phyloP scores from a whole-genome alignment of 2,888 invertebrate genomes.

The Dyspetes luteomarginatus region DNA sequence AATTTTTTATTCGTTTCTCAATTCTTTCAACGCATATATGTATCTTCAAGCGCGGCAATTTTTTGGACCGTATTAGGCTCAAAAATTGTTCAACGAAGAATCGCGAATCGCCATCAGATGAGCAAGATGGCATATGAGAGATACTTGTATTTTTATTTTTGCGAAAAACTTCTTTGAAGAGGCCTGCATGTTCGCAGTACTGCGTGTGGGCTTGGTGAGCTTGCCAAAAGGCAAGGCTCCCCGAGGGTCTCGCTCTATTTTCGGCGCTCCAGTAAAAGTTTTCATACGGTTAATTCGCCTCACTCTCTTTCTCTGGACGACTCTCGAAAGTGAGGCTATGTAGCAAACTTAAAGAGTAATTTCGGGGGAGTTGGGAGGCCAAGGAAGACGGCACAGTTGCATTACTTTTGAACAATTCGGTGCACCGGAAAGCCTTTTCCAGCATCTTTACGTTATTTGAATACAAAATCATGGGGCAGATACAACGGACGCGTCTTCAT shows the following conservation, averaged over 20 bases:
- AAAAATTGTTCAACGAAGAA: neutral
- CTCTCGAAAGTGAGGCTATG: neutral
- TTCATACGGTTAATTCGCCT: conserved; percentile 39
- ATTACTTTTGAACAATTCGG: too few species aligned
- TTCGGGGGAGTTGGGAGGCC: too few species aligned
- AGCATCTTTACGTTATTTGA: too few species aligned
- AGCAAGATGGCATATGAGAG: too few species aligned
- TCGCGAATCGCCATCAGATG: conserved; percentile 3
- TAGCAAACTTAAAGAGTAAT: neutral
- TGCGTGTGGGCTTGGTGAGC: conserved; percentile 55
- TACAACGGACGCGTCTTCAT: too few species aligned
- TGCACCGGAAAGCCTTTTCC: too few species aligned
- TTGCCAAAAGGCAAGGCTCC: conserved; percentile 53
- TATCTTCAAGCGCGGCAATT: too few species aligned
- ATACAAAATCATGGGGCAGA: too few species aligned
- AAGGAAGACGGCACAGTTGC: too few species aligned
- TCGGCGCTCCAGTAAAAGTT: conserved; percentile 61
- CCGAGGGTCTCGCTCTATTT: conserved; percentile 64
- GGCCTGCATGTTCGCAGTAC: conserved; percentile 25
- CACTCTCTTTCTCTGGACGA: conserved; percentile 22
- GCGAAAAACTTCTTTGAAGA: conserved; percentile 57
- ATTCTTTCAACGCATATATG: too few species aligned
- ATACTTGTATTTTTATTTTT: conserved; percentile 55
- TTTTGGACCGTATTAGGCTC: neutral
- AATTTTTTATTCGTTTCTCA: too few species aligned